phyloP scores from a whole-genome alignment of 1,140 invertebrate species.

The Lanistes nyassanus region DNA sequence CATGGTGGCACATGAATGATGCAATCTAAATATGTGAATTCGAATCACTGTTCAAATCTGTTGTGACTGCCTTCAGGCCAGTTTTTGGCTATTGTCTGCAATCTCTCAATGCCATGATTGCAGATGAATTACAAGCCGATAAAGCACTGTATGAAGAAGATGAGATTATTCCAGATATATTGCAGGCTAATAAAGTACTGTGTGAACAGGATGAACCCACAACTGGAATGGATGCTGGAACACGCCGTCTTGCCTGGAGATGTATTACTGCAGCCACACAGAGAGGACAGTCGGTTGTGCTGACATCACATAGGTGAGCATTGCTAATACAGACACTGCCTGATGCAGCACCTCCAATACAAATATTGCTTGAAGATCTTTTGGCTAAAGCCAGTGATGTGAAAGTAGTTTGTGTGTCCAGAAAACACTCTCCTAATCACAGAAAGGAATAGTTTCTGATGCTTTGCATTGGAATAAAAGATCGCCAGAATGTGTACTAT shows the following conservation, averaged over 20 bases:
- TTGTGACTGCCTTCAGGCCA: too few relatives aligned
- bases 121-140: too few relatives aligned
- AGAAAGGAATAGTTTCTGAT: background rate
- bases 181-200: too few relatives aligned
- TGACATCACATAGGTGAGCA: conserved; percentile 60
- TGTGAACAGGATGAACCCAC: conserved; percentile 68
- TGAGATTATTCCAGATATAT: too few relatives aligned
- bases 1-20: too few relatives aligned
- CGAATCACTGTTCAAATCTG: background rate
- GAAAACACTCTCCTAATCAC: background rate
- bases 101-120: too few relatives aligned
- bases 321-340: too few relatives aligned
- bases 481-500: background rate
- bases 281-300: conserved; percentile 54
- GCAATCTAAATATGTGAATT: background rate
- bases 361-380: too few relatives aligned
- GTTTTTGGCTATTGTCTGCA: too few relatives aligned
- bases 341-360: conserved; percentile 29
- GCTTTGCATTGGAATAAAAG: background rate
- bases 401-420: too few relatives aligned
- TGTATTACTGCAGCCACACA: conserved; percentile 50
- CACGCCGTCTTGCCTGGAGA: conserved; percentile 66
- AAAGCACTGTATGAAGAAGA: too few relatives aligned
- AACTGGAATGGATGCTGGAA: conserved; percentile 68
- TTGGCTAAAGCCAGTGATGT: conserved; percentile 22